These are phyloP conservation scores for Cheiracanthium punctorium DNA, from an alignment of 2,888 invertebrate species.

Conservation along the genomic window DNA sequence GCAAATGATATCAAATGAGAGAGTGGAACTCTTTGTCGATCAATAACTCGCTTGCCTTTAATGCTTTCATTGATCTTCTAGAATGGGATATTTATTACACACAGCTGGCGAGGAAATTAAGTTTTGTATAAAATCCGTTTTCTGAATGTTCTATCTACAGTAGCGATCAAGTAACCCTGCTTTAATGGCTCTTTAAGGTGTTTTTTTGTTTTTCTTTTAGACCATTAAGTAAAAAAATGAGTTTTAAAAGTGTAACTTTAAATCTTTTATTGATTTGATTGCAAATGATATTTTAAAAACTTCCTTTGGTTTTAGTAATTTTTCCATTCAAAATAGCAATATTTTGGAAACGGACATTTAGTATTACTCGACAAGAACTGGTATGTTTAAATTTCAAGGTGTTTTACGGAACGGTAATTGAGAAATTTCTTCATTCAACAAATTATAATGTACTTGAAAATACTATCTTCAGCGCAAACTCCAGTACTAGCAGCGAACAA, in stretches of 20 bases:
- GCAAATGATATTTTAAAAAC: too few species aligned
- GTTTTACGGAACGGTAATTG: too few species aligned
- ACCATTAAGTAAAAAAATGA: conserved; percentile 1
- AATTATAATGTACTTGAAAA: too few species aligned
- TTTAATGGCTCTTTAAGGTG: background rate
- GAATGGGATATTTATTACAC: conserved; percentile 8
- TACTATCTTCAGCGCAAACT: too few species aligned
- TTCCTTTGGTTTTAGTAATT: too few species aligned
- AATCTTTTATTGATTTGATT: background rate
- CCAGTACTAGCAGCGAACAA: background rate
- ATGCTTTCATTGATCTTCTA: conserved; percentile 4
- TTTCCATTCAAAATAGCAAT: too few species aligned
- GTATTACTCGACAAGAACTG: too few species aligned
- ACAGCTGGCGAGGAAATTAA: conserved; percentile 10
- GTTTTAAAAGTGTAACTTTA: background rate
- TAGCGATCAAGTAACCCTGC: background rate
- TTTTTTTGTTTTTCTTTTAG: background rate
- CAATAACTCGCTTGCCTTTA: background rate
- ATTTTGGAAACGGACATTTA: too few species aligned
- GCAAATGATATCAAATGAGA: conserved; percentile 8
- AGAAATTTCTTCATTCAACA: too few species aligned
- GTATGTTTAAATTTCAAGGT: too few species aligned
- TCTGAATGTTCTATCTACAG: conserved; percentile 1
- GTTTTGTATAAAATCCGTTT: conserved; percentile 13
- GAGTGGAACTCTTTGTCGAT: background rate